Evolutionary conservation across 2,113 vertebrate species (phyloP).

Genomic region (Oophaga pumilio): DNA sequence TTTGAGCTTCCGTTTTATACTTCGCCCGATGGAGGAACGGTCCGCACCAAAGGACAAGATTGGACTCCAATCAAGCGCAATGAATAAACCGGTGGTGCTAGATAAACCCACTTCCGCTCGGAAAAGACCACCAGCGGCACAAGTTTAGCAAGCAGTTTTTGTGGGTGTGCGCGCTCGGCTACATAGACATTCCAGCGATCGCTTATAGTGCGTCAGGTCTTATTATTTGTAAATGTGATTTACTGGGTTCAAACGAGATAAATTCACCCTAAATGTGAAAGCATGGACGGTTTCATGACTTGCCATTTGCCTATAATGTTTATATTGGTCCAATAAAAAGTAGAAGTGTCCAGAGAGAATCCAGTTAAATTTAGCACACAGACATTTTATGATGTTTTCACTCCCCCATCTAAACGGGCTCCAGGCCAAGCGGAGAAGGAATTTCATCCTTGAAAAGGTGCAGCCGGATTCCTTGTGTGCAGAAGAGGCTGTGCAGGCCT

Average conservation of each 20-base stretch:
- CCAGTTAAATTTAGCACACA: conserved; percentile 43
- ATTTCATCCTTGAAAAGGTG: conserved; percentile 19
- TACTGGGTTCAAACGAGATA: not conserved
- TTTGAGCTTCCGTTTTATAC: no score
- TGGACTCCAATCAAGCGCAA: not conserved
- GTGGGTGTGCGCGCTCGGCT: not conserved
- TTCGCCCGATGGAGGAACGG: not conserved
- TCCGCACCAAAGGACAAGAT: not conserved
- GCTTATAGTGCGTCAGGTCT: not conserved
- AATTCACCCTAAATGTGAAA: not conserved
- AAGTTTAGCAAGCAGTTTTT: not conserved
- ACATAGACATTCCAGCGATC: not conserved
- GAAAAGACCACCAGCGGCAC: not conserved
- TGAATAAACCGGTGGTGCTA: not conserved
- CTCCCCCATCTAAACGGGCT: conserved; percentile 9
- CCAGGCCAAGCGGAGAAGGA: not conserved
- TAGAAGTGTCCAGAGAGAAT: conserved; percentile 20
- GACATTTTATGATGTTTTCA: conserved; percentile 28
- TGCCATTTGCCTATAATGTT: conserved; percentile 16
- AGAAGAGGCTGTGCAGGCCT: not conserved
- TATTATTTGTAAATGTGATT: conserved; percentile 22
- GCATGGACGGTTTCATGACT: not conserved
- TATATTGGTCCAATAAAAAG: conserved; percentile 41
- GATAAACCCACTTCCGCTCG: not conserved
- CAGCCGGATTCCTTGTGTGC: not conserved